These are phyloP conservation scores for Cepaea nemoralis DNA, from an alignment of 1,140 invertebrate genomes.

Conservation along the genomic window DNA sequence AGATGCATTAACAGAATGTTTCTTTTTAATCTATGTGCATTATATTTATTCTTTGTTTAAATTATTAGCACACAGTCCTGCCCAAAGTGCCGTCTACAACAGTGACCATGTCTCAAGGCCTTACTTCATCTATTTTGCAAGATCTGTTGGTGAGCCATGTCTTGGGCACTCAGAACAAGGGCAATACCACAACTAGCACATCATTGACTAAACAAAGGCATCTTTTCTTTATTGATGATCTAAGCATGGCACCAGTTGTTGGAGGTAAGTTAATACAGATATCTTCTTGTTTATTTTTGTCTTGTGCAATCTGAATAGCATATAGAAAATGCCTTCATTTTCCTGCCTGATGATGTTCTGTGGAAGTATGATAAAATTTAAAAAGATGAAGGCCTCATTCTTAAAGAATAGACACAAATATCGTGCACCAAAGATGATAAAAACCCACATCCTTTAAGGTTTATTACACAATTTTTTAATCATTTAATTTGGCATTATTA, in stretches of 20 bases:
- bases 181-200: slow-evolving; percentile 47
- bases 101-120: slow-evolving; percentile 56
- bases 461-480: no score
- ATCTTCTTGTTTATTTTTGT: no score
- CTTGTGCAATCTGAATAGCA: no score
- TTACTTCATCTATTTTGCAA: slow-evolving; percentile 61
- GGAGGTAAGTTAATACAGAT: slow-evolving; percentile 58
- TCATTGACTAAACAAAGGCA: slow-evolving; percentile 54
- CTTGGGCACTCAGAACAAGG: slow-evolving; percentile 59
- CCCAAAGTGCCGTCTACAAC: slow-evolving; percentile 59
- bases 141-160: slow-evolving; percentile 60
- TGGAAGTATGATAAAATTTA: no score
- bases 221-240: slow-evolving; percentile 70
- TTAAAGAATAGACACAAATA: no score
- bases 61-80: slow-evolving; percentile 59
- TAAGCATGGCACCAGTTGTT: slow-evolving; percentile 60
- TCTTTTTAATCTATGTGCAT: not conserved
- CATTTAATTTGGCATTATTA: no score
- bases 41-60: not conserved
- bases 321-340: no score
- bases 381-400: no score
- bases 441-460: no score
- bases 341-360: no score
- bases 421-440: no score
- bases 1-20: not conserved